Evolutionary conservation across 2,797 vertebrate genomes (phyloP), one percentile per base, ranked within the genome.

Genomic region (Acanthurus tractus): DNA sequence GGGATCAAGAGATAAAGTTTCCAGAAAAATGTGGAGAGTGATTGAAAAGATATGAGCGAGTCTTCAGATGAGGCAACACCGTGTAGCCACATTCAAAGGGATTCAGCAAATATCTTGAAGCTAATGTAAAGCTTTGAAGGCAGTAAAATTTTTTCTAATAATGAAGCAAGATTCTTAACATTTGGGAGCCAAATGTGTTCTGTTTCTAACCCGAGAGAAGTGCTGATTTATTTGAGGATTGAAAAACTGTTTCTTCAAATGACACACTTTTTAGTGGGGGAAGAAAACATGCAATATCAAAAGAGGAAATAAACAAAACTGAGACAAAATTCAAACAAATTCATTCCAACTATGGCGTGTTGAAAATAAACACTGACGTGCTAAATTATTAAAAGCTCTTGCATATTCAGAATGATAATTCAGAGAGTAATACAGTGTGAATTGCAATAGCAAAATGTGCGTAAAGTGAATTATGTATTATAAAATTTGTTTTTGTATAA

Each of bases 301-400:
- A 90, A 89, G 87, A 92, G 83, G 73, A 89, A 87, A 90, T 84
- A 93, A 94, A 90, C 91, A 93, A 95, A 95, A 95, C 93, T 93
- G 91, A 91, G 89, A 95, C 94, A 94, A 96, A 95, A 95, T 94
- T 91, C 92, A 95, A 95, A 94, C 95, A 93, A 96, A 96, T 95
- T 91, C 87, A 91, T 90, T 88, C 81, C 85, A 89, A 89, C 82
- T 57, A 44, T 72, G 61, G 84, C 83, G 15, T 87, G 89, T 89
- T 82, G 88, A 90, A 94, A 94, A 93, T 89, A 93, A 94, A 94
- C 94, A 94, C 89, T 85, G 91, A 83, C 63, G 23, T 87, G 93
- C 86, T 96, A 93, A 96, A 96, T 96, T 95, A 96, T 96, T 96
- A 92, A 96, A 91, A 65, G 79, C 87, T 84, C 81, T 90, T 95